Evolutionary conservation across 2,113 vertebrate genomes (phyloP).

Genomic region (Syngnathus typhle): DNA sequence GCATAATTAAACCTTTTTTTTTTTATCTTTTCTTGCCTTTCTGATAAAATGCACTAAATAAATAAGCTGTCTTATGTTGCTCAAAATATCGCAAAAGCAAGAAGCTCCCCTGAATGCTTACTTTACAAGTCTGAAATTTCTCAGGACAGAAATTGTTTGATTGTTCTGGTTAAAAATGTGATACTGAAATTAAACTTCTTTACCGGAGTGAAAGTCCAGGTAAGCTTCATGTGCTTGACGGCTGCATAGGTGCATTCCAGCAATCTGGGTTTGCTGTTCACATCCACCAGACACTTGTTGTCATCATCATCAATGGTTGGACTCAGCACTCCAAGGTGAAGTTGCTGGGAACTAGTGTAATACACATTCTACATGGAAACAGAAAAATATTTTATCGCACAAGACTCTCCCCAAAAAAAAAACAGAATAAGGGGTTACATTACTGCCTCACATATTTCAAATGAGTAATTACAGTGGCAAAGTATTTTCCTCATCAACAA

Average conservation of each 20-base stretch:
- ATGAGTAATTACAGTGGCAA: too few relatives aligned
- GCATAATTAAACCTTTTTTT: too few relatives aligned
- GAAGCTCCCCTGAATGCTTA: too few relatives aligned
- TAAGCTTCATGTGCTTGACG: constrained; percentile 92
- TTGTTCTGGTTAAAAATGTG: background rate
- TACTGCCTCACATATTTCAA: too few relatives aligned
- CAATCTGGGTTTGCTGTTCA: constrained; percentile 86
- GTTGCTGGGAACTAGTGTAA: constrained; percentile 88
- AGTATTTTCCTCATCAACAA: too few relatives aligned
- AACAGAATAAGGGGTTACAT: background rate
- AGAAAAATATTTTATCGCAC: background rate
- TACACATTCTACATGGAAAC: constrained; percentile 83
- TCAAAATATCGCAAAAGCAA: too few relatives aligned
- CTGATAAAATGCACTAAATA: too few relatives aligned
- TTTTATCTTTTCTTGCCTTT: too few relatives aligned
- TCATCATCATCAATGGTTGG: constrained; percentile 90
- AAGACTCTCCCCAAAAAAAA: too few relatives aligned
- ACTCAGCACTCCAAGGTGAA: constrained; percentile 86
- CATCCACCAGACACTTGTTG: constrained; percentile 97
- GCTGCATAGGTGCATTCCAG: constrained; percentile 94
- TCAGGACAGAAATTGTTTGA: too few relatives aligned
- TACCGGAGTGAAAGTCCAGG: constrained; percentile 93
- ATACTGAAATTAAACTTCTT: background rate
- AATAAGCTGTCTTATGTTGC: too few relatives aligned
- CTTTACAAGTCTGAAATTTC: too few relatives aligned